Evolutionary conservation across 2,113 vertebrate species (phyloP), one percentile per base, ranked within the genome.

Genomic region (Labeo rohita): DNA sequence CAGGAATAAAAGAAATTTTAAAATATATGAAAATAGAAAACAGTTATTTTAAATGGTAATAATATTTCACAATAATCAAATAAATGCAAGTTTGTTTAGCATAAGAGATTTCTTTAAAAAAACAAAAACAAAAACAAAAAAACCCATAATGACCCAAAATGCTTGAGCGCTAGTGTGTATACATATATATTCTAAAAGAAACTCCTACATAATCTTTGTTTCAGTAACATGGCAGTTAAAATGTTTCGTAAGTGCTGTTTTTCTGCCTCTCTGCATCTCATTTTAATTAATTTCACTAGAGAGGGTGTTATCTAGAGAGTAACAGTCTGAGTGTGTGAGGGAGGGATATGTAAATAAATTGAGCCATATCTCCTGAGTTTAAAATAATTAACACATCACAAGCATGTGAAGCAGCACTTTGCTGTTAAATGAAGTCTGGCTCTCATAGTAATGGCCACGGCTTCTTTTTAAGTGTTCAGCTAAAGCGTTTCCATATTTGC

Each of bases 311-410:
- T 63, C 52, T 39, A 13, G 75, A 78, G 50, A 39, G 28, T 21
- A 56, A 56, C 56, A 18, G 56, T 59, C 18, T 56, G 54, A 54
- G 54, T 59, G 10, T 45, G 77, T 45, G 6, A 45, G 77, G 34
- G 52, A 61, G 50, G 52, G 56, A 15, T 80, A 45, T 80, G 77
- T 80, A 80, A 80, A 80, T 80, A 80, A 80, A 43, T 45, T 12
- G 18, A 80, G 39, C 56, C 12, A 21, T 80, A 45, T 80, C 77
- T 45, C 56, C 36, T 11, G 54, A 73, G 34, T 63, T 45, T 5
- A n/a, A 23, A 61, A 73, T 73, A 80, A 80, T 80, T 45, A 80
- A 80, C 36, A 80, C 12, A 47, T 80, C 77, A 80, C 56, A 63
- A 47, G 54, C 56, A 6, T 15, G 21, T 45, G 56, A 80, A 63